Evolutionary conservation across 2,113 vertebrate species (phyloP).

Genomic region (Austrofundulus limnaeus): DNA sequence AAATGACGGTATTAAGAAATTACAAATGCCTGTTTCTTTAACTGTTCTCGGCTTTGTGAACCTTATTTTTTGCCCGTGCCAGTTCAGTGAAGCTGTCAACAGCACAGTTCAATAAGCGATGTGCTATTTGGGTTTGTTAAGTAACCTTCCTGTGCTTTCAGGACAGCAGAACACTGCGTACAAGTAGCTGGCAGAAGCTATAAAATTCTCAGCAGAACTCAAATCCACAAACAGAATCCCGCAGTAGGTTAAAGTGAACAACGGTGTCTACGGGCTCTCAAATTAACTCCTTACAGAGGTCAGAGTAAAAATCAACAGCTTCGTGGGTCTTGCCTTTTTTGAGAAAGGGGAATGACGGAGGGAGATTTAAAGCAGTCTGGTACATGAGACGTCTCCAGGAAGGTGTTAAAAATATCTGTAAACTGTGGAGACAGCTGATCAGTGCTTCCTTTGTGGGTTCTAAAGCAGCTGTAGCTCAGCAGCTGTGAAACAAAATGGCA

Average conservation of each 20-base stretch:
- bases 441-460: background rate
- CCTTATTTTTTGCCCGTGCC: background rate
- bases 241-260: background rate
- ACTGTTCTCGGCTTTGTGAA: no score
- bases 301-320: background rate
- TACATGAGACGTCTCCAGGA: background rate
- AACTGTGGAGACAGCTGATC: slow-evolving; percentile 1
- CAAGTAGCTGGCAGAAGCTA: background rate
- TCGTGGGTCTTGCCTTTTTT: background rate
- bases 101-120: background rate
- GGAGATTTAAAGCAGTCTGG: slow-evolving; percentile 10
- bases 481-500: background rate
- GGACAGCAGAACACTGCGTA: background rate
- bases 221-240: background rate
- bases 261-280: background rate
- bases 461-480: background rate
- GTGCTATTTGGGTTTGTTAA: background rate
- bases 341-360: background rate
- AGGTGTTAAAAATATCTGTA: slow-evolving; percentile 17
- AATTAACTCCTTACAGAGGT: background rate
- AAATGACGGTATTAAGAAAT: no score
- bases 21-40: no score
- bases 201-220: background rate
- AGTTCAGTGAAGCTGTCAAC: background rate
- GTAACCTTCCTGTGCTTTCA: slow-evolving; percentile 3